phyloP scores from a whole-genome alignment of 2,113 vertebrate genomes.

The Myotis lucifugus region DNA sequence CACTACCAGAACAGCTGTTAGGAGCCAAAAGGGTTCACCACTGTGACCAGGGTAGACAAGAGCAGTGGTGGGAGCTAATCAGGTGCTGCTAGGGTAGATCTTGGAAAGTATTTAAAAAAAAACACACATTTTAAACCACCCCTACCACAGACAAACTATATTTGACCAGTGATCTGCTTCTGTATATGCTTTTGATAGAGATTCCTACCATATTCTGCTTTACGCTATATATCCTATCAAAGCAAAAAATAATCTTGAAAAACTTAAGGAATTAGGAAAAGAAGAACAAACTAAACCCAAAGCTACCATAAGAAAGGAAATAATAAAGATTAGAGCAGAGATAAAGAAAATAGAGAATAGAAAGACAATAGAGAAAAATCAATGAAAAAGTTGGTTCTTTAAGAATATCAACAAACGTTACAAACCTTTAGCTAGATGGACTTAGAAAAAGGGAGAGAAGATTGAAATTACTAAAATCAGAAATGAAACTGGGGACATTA shows the following conservation, averaged over 20 bases:
- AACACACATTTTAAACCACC: background rate
- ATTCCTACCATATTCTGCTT: background rate
- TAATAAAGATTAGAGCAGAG: background rate
- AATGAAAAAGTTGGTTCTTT: background rate
- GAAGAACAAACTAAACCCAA: background rate
- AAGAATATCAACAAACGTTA: background rate
- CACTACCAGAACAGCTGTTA: background rate
- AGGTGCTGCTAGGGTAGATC: background rate
- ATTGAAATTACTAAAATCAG: background rate
- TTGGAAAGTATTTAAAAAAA: background rate
- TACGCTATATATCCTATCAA: background rate
- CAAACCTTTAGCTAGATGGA: background rate
- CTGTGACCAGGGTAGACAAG: background rate
- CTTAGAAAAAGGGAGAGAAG: background rate
- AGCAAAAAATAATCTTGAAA: background rate
- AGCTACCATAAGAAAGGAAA: background rate
- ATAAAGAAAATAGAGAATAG: background rate
- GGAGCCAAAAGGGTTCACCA: background rate
- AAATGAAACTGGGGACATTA: background rate
- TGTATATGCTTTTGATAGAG: background rate
- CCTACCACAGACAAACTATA: background rate
- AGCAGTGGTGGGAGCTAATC: background rate
- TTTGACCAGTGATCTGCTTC: background rate
- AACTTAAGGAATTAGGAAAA: background rate
- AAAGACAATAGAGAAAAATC: background rate